Base-by-base conservation (phyloP, 2,797 vertebrate genomes). In the Sebastes diploproa region DNA sequence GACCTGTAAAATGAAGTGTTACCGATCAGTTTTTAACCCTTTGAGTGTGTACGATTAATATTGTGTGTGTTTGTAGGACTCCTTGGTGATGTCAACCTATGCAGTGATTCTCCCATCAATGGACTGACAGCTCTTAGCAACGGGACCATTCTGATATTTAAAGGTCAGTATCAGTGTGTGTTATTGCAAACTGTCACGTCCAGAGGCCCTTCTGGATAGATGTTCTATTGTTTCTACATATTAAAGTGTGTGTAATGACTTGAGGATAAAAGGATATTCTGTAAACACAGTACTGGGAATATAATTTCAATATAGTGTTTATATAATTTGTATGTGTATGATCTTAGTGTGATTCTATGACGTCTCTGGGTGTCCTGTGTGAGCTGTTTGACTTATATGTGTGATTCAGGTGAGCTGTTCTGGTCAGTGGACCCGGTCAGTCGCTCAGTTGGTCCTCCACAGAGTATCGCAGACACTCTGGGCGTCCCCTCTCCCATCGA, bases 401-500 rank as follows among this genome's bases (percentile, higher is more conserved):
- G 60, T 63, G 23, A 46, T 80, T 62, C 90, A 99, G 98, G 96
- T 75, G 93, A 96, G 77, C 95, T 96, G 69, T 97, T 97, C 91
- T 99, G 97, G 97, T 88, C 94, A 29, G 86, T 98, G 61, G 96
- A 95, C 59, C 95, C 96, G 4, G 79, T 84, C 69, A 96, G 54
- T 23, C 91, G 54, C 73, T 92, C 91, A 1, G 93, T 89, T 0
- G 92, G 93, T 72, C 88, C 4, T 20, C 93, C 97, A 3, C 95
- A 92, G 1, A 96, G 88, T 14, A 97, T 99, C 88, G 93, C 62
- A 4, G 96, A 96, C 0, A 95, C 93, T 32, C 97, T 97, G 93
- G 97, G 97, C 9, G 89, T 98, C 80, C 91, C 97, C 0, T 96
- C 97, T 0, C 97, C 97, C 34, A 97, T 98, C 0, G 96, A 98